Conservation (phyloP, 2,113 vertebrate genomes). For the human region DNA sequence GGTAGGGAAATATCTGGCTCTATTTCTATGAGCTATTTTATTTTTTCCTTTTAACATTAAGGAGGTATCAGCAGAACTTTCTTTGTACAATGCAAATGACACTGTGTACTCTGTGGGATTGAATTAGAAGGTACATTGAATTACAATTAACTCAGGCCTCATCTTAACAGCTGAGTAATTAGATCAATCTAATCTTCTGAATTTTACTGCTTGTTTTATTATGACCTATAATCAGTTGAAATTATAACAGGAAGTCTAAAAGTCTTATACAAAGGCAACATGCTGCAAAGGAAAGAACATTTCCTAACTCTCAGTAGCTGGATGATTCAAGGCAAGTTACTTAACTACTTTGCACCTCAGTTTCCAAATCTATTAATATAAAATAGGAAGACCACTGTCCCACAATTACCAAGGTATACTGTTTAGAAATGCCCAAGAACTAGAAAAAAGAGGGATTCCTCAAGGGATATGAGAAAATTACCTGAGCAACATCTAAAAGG, state of each 20-base stretch:
- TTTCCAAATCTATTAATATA: slow-evolving; percentile 15
- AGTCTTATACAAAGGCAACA: slow-evolving; percentile 15
- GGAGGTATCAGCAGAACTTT: slow-evolving; percentile 1
- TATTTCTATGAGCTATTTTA: slow-evolving; percentile 5
- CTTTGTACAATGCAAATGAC: slow-evolving; percentile 41
- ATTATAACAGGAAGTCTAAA: slow-evolving; percentile 42
- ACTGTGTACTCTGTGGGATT: slow-evolving; percentile 9
- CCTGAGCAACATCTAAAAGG: background rate
- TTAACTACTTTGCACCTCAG: background rate
- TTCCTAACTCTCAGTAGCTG: slow-evolving; percentile 8
- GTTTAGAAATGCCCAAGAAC: background rate
- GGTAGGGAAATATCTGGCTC: background rate
- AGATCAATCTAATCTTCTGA: slow-evolving; percentile 59
- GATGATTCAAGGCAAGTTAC: background rate
- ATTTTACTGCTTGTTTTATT: slow-evolving; percentile 53
- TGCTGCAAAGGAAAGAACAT: background rate
- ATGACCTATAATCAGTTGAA: background rate
- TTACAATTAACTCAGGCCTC: slow-evolving; percentile 65
- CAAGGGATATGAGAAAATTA: background rate
- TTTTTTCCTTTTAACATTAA: slow-evolving; percentile 44
- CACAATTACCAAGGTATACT: background rate
- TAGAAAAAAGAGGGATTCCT: background rate
- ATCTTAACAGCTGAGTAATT: slow-evolving; percentile 52
- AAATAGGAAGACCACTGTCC: background rate
- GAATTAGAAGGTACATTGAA: slow-evolving; percentile 69